Percentiles rank a stretch among this genome's conserved stretches.
Conservation (phyloP, 2,113 vertebrate species). For the Acanthochromis polyacanthus region DNA sequence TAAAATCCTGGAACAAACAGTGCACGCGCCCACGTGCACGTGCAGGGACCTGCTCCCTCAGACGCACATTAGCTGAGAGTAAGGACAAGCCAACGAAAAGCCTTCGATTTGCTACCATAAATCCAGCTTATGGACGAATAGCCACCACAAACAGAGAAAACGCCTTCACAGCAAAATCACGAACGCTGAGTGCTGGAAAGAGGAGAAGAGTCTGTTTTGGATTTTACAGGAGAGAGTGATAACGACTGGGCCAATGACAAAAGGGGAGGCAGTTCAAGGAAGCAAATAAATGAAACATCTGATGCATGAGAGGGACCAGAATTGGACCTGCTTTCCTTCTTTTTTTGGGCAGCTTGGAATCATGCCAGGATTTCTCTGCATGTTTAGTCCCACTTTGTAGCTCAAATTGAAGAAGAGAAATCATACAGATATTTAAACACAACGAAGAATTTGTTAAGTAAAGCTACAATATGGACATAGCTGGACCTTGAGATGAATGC, state of each 20-base stretch:
- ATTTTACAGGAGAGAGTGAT: constrained; percentile 46
- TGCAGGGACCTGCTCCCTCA: constrained; percentile 21
- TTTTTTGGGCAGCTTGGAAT: constrained; percentile 6
- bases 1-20: constrained; percentile 59
- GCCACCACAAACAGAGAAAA: constrained; percentile 70
- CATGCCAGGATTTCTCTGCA: neutral
- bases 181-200: constrained; percentile 47
- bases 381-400: neutral
- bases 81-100: constrained; percentile 63
- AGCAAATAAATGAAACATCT: constrained; percentile 35
- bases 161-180: constrained; percentile 68
- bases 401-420: neutral
- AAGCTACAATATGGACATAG: neutral
- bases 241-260: constrained; percentile 39
- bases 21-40: constrained; percentile 21
- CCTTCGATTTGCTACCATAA: constrained; percentile 72
- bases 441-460: neutral
- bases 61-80: constrained; percentile 57
- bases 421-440: neutral
- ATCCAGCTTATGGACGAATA: constrained; percentile 73
- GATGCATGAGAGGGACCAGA: neutral
- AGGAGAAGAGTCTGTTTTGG: constrained; percentile 45
- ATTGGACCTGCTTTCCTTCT: neutral
- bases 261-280: constrained; percentile 19
- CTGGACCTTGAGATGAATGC: neutral